Conservation (phyloP, 2,888 invertebrate genomes). For the Drosophila anomalipes region DNA sequence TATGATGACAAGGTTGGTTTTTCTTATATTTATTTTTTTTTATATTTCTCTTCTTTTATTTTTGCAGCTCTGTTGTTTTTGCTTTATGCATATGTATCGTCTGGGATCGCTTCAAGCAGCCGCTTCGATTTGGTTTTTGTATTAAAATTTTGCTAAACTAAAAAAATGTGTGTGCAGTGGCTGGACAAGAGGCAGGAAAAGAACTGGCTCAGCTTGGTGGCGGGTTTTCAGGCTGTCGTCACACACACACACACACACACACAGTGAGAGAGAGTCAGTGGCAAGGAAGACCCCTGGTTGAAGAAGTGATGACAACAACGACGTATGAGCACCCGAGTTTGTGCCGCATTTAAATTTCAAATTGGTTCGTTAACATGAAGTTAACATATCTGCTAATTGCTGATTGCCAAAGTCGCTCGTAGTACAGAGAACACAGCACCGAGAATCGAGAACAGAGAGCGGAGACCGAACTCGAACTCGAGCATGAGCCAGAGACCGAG, state of each 20-base stretch:
- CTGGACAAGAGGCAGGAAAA: conserved; percentile 28
- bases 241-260: conserved; percentile 31
- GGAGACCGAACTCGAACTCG: conserved; percentile 32
- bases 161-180: conserved; percentile 40
- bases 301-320: conserved; percentile 79
- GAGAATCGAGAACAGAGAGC: conserved; percentile 27
- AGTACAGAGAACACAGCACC: conserved; percentile 28
- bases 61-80: conserved; percentile 43
- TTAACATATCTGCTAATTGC: conserved; percentile 82
- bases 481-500: conserved; percentile 11
- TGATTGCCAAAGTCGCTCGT: conserved; percentile 80
- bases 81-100: conserved; percentile 76
- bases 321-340: conserved; percentile 78
- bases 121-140: conserved; percentile 70
- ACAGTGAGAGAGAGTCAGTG: conserved; percentile 32
- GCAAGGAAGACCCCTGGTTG: conserved; percentile 66
- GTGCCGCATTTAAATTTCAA: conserved; percentile 81
- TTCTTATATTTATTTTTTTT: conserved; percentile 33
- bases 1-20: conserved; percentile 73
- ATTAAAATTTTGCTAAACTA: conserved; percentile 78
- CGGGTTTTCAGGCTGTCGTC: conserved; percentile 48
- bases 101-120: conserved; percentile 68
- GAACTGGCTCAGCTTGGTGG: conserved; percentile 36
- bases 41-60: conserved; percentile 40
- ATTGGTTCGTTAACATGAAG: conserved; percentile 82